A percentile compares a stretch with the other conserved stretches of the same genome.
Conservation (phyloP, 2,797 vertebrate genomes). For the Tamandua tetradactyla region DNA sequence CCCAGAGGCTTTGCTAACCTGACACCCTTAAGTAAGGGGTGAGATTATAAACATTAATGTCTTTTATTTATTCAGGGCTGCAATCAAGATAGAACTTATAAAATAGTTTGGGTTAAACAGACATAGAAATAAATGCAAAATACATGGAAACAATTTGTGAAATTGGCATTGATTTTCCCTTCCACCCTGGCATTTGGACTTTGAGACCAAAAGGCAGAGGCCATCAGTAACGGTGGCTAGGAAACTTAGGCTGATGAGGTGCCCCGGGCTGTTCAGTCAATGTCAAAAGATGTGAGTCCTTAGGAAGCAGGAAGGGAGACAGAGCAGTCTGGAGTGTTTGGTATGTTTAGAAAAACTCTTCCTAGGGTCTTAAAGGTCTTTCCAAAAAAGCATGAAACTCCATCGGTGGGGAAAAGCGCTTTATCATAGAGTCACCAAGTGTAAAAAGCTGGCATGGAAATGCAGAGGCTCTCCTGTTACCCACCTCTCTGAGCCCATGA, state of each 20-base stretch:
- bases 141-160: fast-evolving
- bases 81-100: not conserved
- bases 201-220: not conserved
- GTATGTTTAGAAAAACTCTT: too few species aligned
- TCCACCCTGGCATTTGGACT: not conserved
- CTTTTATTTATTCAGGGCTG: not conserved
- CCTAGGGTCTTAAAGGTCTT: not conserved
- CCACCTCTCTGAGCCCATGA: not conserved
- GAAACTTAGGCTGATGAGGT: not conserved
- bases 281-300: not conserved
- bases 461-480: not conserved
- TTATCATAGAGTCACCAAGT: not conserved
- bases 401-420: not conserved
- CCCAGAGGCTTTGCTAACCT: not conserved
- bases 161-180: not conserved
- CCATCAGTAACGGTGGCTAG: not conserved
- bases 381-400: not conserved
- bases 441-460: not conserved
- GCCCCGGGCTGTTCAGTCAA: not conserved
- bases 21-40: fast-evolving
- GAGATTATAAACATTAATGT: not conserved
- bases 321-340: not conserved
- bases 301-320: not conserved
- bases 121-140: not conserved
- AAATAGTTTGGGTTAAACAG: not conserved